These are phyloP conservation scores for Anthrax anthrax DNA, from an alignment of 2,888 invertebrate species.

Conservation along the genomic window DNA sequence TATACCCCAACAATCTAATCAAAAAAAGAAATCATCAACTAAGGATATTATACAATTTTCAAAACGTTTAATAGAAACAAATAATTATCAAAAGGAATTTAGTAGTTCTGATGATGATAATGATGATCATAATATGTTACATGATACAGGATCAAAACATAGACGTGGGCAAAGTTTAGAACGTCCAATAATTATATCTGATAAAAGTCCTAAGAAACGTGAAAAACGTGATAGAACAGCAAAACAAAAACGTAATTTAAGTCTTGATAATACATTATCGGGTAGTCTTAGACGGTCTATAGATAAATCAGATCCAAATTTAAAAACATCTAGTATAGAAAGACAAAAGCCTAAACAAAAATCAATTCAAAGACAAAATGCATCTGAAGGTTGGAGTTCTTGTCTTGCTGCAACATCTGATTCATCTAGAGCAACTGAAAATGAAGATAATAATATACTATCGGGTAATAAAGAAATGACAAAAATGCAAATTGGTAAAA, in stretches of 20 bases:
- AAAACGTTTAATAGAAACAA: constrained; percentile 4
- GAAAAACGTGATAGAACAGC: constrained; percentile 23
- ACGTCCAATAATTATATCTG: constrained; percentile 19
- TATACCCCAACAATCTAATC: constrained; percentile 10
- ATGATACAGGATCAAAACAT: constrained; percentile 12
- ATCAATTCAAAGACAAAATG: constrained; percentile 11
- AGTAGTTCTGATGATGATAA: constrained; percentile 27
- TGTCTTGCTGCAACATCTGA: constrained; percentile 11
- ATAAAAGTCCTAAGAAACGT: constrained; percentile 13
- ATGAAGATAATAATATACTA: constrained; percentile 16
- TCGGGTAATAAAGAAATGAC: constrained; percentile 14
- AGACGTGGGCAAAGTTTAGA: constrained; percentile 29
- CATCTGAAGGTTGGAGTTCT: constrained; percentile 13
- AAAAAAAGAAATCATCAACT: constrained; percentile 3
- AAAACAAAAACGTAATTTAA: constrained; percentile 29
- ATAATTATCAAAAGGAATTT: constrained; percentile 17
- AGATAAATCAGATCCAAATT: constrained; percentile 12
- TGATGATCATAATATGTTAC: constrained; percentile 17
- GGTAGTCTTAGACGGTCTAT: constrained; percentile 10
- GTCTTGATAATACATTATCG: constrained; percentile 22
- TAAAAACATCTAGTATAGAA: constrained; percentile 12
- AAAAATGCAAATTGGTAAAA: constrained; percentile 31
- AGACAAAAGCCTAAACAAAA: constrained; percentile 13
- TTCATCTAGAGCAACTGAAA: constrained; percentile 12
- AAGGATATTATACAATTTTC: constrained; percentile 2